Percentiles rank a stretch among this genome's conserved stretches.
Evolutionary conservation across 2,113 vertebrate genomes (phyloP).

Genomic region (Lipophrys pholis): DNA sequence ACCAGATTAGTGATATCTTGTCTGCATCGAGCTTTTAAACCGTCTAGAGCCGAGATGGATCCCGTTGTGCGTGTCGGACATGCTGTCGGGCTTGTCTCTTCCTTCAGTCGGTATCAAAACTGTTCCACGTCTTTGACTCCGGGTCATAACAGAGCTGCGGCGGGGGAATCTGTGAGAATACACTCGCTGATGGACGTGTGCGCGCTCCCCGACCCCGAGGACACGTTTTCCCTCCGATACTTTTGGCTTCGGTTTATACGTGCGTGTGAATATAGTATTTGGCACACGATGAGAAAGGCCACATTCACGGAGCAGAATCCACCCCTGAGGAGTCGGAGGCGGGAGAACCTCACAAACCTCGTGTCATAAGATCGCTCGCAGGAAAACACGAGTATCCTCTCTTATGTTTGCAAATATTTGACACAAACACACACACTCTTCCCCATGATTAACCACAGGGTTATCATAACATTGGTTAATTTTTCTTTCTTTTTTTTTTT

Average conservation of each 20-base stretch:
- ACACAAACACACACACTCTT: conserved; percentile 23
- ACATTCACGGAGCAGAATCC: conserved; percentile 59
- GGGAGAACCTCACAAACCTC: conserved; percentile 44
- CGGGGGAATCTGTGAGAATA: conserved; percentile 21
- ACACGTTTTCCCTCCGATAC: conserved; percentile 43
- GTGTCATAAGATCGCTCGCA: conserved; percentile 33
- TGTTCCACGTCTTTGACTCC: conserved; percentile 6
- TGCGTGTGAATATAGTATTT: conserved; percentile 49
- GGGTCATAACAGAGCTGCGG: conserved; percentile 18
- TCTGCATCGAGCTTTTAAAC: background rate
- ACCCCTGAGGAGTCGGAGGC: conserved; percentile 18
- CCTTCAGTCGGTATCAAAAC: background rate
- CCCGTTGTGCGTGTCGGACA: background rate
- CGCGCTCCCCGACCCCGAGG: conserved; percentile 33
- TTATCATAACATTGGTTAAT: conserved; percentile 23
- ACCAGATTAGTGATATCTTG: conserved; percentile 43
- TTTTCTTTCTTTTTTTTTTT: too few relatives aligned
- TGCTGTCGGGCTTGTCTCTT: conserved; percentile 2
- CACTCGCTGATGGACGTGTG: conserved; percentile 24
- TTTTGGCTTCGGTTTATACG: conserved; percentile 46
- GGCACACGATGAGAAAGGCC: conserved; percentile 52
- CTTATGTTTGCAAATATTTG: conserved; percentile 55
- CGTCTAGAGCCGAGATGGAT: background rate
- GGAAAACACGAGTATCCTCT: conserved; percentile 32
- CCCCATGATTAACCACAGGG: conserved; percentile 7